These are phyloP conservation scores for Sisor rabdophorus DNA, from an alignment of 2,113 vertebrate genomes.

Conservation along the genomic window DNA sequence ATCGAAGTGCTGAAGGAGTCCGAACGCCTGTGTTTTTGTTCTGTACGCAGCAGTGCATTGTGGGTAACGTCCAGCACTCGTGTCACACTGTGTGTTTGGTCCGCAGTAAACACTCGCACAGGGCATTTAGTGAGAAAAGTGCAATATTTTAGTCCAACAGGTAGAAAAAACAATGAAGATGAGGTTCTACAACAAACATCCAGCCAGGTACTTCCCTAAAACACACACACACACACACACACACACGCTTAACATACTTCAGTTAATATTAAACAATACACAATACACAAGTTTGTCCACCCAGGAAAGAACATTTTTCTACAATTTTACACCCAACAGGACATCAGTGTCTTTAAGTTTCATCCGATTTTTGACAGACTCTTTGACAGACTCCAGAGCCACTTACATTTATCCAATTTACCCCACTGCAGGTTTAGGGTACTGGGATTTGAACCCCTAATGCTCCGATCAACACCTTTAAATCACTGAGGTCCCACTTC, in stretches of 20 bases:
- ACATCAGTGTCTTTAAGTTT: too few species aligned
- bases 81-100: neutral
- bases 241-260: neutral
- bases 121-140: conserved; percentile 45
- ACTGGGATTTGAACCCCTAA: too few species aligned
- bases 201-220: conserved; percentile 74
- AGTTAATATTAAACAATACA: too few species aligned
- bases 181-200: conserved; percentile 66
- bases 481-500: too few species aligned
- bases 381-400: too few species aligned
- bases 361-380: too few species aligned
- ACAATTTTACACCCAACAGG: too few species aligned
- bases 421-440: too few species aligned
- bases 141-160: conserved; percentile 47
- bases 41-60: conserved; percentile 17
- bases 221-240: neutral
- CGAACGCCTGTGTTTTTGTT: neutral
- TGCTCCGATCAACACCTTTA: too few species aligned
- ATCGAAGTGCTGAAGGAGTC: neutral
- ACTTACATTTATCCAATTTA: too few species aligned
- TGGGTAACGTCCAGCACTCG: conserved; percentile 8
- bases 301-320: too few species aligned
- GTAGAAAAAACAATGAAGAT: neutral
- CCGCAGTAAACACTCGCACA: conserved; percentile 11
- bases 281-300: too few species aligned